A percentile compares a stretch with the other conserved stretches of the same genome.
Conservation (phyloP, 2,113 vertebrate species). For the Oreochromis tanganicae region DNA sequence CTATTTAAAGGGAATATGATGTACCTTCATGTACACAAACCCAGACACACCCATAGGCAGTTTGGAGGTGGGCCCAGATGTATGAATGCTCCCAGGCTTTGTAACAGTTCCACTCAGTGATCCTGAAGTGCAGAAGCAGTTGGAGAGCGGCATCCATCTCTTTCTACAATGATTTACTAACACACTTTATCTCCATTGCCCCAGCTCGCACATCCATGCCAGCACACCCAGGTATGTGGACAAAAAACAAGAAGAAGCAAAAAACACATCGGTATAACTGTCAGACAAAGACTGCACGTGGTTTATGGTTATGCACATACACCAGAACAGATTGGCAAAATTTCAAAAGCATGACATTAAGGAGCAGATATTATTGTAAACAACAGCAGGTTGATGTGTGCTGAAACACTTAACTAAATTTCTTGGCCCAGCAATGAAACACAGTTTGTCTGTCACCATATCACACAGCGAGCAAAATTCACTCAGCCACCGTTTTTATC, state of each 20-base stretch:
- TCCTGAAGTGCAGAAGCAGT: conserved; percentile 40
- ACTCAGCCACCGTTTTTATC: conserved; percentile 30
- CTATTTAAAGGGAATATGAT: conserved; percentile 43
- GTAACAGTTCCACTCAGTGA: conserved; percentile 55
- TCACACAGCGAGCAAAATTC: conserved; percentile 26
- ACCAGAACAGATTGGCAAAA: not conserved
- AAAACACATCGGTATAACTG: not conserved
- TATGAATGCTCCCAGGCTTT: conserved; percentile 39
- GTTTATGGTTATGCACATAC: not conserved
- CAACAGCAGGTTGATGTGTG: conserved; percentile 32
- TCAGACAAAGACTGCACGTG: conserved; percentile 6
- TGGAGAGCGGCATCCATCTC: conserved; percentile 49
- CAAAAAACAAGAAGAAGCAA: not conserved
- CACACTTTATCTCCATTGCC: conserved; percentile 35
- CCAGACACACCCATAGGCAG: not conserved
- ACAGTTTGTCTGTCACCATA: not conserved
- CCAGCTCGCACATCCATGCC: conserved; percentile 3
- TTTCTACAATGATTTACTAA: conserved; percentile 64
- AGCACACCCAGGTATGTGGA: conserved; percentile 27
- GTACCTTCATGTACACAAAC: not conserved
- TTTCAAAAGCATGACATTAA: conserved; percentile 3
- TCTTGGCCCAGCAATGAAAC: conserved; percentile 6
- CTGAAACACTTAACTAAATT: conserved; percentile 14
- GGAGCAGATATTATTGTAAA: conserved; percentile 5
- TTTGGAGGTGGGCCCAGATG: conserved; percentile 10